These are phyloP conservation scores for Lordiphosa mommai DNA, from an alignment of 1,140 invertebrate species.

Conservation along the genomic window DNA sequence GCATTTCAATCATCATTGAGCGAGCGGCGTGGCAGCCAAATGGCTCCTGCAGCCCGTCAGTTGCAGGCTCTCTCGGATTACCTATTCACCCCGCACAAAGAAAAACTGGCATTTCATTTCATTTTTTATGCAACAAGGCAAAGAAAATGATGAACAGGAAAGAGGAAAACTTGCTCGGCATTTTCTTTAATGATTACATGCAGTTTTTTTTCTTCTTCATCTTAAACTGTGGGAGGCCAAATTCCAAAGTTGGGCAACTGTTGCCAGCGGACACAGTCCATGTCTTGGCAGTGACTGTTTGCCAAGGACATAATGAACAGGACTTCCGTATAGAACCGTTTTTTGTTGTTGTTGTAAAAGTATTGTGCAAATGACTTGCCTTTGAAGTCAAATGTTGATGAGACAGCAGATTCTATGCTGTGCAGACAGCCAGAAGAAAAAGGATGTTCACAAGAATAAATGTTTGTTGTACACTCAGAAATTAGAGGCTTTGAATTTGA, in stretches of 20 bases:
- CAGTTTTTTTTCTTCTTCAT: slow-evolving; percentile 33
- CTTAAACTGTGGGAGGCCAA: slow-evolving; percentile 3
- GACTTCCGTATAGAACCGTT: slow-evolving; percentile 21
- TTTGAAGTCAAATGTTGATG: slow-evolving; percentile 71
- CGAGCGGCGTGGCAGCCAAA: slow-evolving; percentile 51
- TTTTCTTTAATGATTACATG: slow-evolving; percentile 54
- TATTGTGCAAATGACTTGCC: slow-evolving; percentile 66
- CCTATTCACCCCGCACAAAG: slow-evolving; percentile 19
- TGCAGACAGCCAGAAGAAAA: slow-evolving; percentile 51
- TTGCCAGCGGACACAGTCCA: slow-evolving; percentile 29
- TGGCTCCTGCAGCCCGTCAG: slow-evolving; percentile 49
- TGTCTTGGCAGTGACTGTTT: slow-evolving; percentile 44
- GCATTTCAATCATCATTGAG: slow-evolving; percentile 72
- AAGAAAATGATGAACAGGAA: slow-evolving; percentile 2
- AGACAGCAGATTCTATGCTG: slow-evolving; percentile 59
- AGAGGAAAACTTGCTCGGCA: slow-evolving; percentile 15
- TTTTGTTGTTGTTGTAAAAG: slow-evolving; percentile 16
- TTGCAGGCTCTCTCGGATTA: slow-evolving; percentile 45
- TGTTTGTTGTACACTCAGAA: slow-evolving; percentile 4
- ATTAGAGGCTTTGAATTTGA: too few relatives aligned
- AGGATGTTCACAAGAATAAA: slow-evolving; percentile 39
- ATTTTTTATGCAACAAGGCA: slow-evolving; percentile 16
- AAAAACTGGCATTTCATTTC: slow-evolving; percentile 4
- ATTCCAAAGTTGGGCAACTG: slow-evolving; percentile 19
- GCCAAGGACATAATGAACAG: slow-evolving; percentile 71